Evolutionary conservation across 2,797 vertebrate species (phyloP), one percentile per base, ranked within the genome.

Genomic region (Babyrousa celebensis): DNA sequence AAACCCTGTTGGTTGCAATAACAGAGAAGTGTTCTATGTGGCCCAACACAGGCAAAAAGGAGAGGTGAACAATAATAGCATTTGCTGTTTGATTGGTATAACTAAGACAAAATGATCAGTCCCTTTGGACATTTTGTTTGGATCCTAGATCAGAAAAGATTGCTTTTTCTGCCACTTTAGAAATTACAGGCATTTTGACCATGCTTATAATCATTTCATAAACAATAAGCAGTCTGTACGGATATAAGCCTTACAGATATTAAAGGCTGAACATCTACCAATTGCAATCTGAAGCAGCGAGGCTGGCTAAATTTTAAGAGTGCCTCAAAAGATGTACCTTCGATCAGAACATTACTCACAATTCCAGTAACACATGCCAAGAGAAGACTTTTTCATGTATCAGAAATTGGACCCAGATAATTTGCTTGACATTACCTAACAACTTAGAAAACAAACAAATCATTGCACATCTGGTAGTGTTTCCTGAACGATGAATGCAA

Each of bases 401-500:
- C 29, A 78, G 48, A 91, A 27, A 95, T 68, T 72, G 74, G 12
- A 79, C 25, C 65, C 20, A 80, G 48, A 77, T 74, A 91, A 96
- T 96, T 97, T 43, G 6, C 36, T 95, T 96, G 94, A 93, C 91
- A 96, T 93, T 43, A 40, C 14, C 89, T 88, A 87, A 82, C 93
- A 80, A 65, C 29, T 91, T 60, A 82, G 79, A 95, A 97, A 97
- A 89, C 88, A 97, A 95, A 96, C 68, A 87, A 92, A 82, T 65
- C 48, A 70, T 80, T 84, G 48, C 40, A 80, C 82, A 70, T 74
- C 67, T 80, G 52, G 79, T 77, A 91, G 40, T 95, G 79, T 68
- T 95, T 96, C 91, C 88, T 96, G 79, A 89, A 75, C 89, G 48
- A 32, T 77, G 75, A 86, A 65, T 62, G 43, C 14, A 94, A 90